These are phyloP conservation scores for Drosophila longiperda DNA, from an alignment of 2,888 invertebrate species.

Conservation along the genomic window DNA sequence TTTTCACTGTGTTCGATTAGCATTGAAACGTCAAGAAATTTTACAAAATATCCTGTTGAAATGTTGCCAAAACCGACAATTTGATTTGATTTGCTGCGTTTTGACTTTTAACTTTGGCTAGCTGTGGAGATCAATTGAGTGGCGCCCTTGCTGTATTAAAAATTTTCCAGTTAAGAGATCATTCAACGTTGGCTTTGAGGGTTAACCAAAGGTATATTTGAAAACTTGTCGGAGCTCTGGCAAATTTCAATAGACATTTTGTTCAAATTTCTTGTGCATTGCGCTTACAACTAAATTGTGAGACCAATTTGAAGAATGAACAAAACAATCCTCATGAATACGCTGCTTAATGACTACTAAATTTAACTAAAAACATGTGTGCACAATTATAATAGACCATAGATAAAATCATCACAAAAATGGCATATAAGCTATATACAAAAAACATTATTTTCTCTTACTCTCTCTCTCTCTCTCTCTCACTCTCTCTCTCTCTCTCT, in stretches of 20 bases:
- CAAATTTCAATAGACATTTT: conserved; percentile 49
- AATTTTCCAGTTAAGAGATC: conserved; percentile 62
- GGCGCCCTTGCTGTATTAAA: conserved; percentile 40
- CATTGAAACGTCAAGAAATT: conserved; percentile 70
- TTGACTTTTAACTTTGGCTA: conserved; percentile 73
- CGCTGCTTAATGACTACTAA: conserved; percentile 59
- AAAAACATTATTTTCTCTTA: conserved; percentile 38
- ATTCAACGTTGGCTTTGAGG: conserved; percentile 55
- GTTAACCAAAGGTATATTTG: conserved; percentile 49
- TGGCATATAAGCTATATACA: conserved; percentile 75
- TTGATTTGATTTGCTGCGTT: conserved; percentile 34
- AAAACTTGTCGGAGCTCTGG: conserved; percentile 33
- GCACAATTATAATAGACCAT: conserved; percentile 59
- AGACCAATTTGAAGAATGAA: conserved; percentile 85
- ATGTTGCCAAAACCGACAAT: conserved; percentile 42
- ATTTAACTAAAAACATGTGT: conserved; percentile 74
- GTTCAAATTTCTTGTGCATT: conserved; percentile 51
- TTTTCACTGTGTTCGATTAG: conserved; percentile 67
- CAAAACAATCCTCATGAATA: conserved; percentile 68
- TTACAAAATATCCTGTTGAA: conserved; percentile 37
- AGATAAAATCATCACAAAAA: conserved; percentile 82
- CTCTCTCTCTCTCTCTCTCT: conserved; percentile 27
- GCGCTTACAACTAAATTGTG: conserved; percentile 71
- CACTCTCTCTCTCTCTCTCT: conserved; percentile 23
- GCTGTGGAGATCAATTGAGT: conserved; percentile 75